A percentile compares a stretch with the other conserved stretches of the same genome.
Evolutionary conservation across 2,797 vertebrate genomes (phyloP).

Genomic region (Mormyrus hasselquistii): DNA sequence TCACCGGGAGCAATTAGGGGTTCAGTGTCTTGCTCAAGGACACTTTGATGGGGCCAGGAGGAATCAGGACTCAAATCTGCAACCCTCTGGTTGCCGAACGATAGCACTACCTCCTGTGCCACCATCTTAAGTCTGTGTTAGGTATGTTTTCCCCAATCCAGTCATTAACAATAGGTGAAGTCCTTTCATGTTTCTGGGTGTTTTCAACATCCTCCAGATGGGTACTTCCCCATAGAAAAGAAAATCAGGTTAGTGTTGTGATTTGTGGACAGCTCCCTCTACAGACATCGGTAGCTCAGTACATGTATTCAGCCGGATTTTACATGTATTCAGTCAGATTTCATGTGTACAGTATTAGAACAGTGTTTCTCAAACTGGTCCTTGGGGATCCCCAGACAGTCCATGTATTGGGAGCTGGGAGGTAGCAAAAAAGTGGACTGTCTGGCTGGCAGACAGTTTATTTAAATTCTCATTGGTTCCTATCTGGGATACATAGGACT

Average conservation of each 20-base stretch:
- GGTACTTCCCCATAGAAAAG: not conserved
- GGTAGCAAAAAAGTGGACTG: not conserved
- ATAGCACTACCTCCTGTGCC: no score
- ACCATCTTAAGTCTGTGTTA: not conserved
- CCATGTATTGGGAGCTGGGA: not conserved
- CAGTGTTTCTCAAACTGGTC: not conserved
- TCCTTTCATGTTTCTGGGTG: not conserved
- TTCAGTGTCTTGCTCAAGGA: no score
- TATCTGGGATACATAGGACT: not conserved
- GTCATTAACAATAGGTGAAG: not conserved
- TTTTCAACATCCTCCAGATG: not conserved
- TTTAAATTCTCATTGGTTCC: not conserved
- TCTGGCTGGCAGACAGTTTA: not conserved
- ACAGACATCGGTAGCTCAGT: not conserved
- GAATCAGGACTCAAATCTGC: no score
- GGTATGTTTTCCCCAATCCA: not conserved
- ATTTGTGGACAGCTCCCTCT: not conserved
- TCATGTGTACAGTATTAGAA: not conserved
- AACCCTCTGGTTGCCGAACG: no score
- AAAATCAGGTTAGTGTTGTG: not conserved
- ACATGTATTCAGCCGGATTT: not conserved
- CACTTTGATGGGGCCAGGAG: no score
- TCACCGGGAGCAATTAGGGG: no score
- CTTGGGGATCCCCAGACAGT: not conserved
- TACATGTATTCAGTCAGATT: not conserved